Evolutionary conservation across 2,888 invertebrate genomes (phyloP), one percentile per base, ranked within the genome.

Genomic region (Drosophila monieri): DNA sequence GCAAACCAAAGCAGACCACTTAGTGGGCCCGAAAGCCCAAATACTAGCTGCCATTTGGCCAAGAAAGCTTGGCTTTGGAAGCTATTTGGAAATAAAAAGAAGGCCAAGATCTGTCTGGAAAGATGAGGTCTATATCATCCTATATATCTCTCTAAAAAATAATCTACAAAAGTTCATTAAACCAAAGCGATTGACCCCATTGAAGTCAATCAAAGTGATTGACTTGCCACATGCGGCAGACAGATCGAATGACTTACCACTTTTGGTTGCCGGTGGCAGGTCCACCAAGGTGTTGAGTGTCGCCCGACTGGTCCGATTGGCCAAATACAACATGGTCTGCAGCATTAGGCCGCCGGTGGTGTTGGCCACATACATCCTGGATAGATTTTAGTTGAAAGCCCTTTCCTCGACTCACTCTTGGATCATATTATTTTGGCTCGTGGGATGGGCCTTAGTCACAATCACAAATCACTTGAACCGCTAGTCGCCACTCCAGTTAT

Each of bases 321-420:
- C 91, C 80, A 92, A 81, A 75, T 91, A 92, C 56, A 92, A 79
- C 91, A 92, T 91, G 35, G 92, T 91, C 78, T 92, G 91, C 70
- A 92, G 85, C 89, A 92, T 90, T 54, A 91, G 78, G 77, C 92
- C 91, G 69, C 90, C 90, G 4, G 91, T 91, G n/a, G 90, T 79
- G 65, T 91, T 91, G 52, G 89, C 83, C 62, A 91, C 86, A 72
- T 89, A 89, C 90, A 91, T 91, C 47, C 57, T 76, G n/a, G 27
- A 27, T 27, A 27, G 9, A 2, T 10, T 14, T n/a, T 9, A n/a
- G 32, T 32, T 32, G 12, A n/a, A 6, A n/a, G 6, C n/a, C 35
- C n/a, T 1, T 35, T 47, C 3, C 3, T 35, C 6, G 9, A 41
- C 10, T 18, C 39, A 10, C 6, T 41, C 18, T 9, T 41, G 9